Evolutionary conservation across 2,888 invertebrate genomes (phyloP), one percentile per base, ranked within the genome.

Genomic region (Pterobdella sp.): DNA sequence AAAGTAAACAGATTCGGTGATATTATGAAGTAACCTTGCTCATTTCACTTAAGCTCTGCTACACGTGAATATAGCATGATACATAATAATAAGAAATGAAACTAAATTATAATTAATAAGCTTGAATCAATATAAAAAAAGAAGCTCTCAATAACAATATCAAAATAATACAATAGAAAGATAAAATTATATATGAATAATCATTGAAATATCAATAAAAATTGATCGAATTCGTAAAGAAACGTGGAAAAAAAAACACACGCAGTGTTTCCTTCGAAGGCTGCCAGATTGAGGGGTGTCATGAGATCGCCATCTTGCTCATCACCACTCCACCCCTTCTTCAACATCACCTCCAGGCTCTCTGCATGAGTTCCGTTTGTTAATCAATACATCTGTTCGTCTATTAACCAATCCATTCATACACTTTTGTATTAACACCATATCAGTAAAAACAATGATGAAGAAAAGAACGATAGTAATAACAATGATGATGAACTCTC

Each of bases 251-350:
- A 36, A 65, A 37, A 37, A 42, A 74, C 73, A 29, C 29, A 81
- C 81, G 77, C 74, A 29, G 73, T 56, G 72, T 80, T 79, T 32
- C 82, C 82, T 66, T 78, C 77, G 29, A 76, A 76, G 32, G 81
- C 79, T 37, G 81, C 80, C 69, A 79, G 78, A 73, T 81, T 81
- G 14, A 81, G 75, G 10, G 82, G 79, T 66, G 79, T 80, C 32
- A 78, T 76, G 56, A 78, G 76, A 74, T 81, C 80, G 49, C 80
- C 79, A 69, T 79, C 74, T 10, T 76, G 63, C 68, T 78, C 75
- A 69, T 78, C 79, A 1, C 78, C 78, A 75, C 80, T 78, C 14
- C 78, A 80, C 68, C 81, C 80, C 72, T 76, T 76, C 42, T 80
- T 79, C 63, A 82, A 77, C 66, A 82, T 73, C 35, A 81, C 73